These are phyloP conservation scores for Leptinotarsa peninsularis DNA, from an alignment of 2,888 invertebrate species.

Conservation along the genomic window DNA sequence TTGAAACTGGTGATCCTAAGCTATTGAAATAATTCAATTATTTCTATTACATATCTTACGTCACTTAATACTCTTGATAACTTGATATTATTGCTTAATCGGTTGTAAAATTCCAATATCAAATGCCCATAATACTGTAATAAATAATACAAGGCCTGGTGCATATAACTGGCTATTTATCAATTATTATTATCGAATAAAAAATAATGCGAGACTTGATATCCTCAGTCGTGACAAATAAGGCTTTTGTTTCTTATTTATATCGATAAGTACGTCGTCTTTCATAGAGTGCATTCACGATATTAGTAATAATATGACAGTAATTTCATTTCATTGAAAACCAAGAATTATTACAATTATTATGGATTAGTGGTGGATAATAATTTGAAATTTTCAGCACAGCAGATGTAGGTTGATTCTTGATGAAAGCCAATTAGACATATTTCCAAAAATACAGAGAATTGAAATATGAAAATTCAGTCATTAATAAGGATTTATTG, in stretches of 20 bases:
- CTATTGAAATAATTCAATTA: not conserved
- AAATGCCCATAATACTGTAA: not conserved
- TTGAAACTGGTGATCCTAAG: not conserved
- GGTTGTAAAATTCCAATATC: conserved; percentile 5
- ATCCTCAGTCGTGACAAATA: conserved; percentile 1
- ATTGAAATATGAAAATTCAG: no score
- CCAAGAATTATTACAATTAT: no score
- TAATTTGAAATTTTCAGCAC: no score
- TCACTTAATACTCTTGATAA: not conserved
- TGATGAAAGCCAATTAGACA: no score
- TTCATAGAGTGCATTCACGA: not conserved
- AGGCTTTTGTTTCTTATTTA: not conserved
- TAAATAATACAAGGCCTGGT: not conserved
- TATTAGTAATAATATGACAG: not conserved
- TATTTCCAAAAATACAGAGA: no score
- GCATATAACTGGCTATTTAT: conserved; percentile 8
- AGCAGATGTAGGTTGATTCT: no score
- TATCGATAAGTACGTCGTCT: not conserved
- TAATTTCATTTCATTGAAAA: no score
- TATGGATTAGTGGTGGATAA: no score
- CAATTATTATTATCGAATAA: not conserved
- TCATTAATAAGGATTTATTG: no score
- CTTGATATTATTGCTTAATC: conserved; percentile 4
- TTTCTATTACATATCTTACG: not conserved
- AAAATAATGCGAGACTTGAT: conserved; percentile 9